These are phyloP conservation scores for Eupithecia exiguata DNA, from an alignment of 2,888 invertebrate species.

Conservation along the genomic window DNA sequence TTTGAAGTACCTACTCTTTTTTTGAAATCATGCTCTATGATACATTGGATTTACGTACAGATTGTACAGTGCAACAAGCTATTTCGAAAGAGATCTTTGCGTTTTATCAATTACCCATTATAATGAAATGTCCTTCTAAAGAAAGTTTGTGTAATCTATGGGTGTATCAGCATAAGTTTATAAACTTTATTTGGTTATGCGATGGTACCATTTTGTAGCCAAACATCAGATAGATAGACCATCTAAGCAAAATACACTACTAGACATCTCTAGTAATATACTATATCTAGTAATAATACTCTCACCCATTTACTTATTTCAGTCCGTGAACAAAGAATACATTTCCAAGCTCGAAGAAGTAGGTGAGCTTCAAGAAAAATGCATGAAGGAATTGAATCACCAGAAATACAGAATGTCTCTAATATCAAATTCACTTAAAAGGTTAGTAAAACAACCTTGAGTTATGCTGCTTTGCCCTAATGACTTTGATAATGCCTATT, in stretches of 20 bases:
- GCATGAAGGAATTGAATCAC: constrained; percentile 94
- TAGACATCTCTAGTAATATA: too few relatives aligned
- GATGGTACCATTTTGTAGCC: not conserved
- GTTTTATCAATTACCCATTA: not conserved
- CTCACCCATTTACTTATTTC: constrained; percentile 36
- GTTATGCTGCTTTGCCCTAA: constrained; percentile 30
- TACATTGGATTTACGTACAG: not conserved
- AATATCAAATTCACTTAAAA: constrained; percentile 90
- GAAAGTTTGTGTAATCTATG: not conserved
- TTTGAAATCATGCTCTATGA: not conserved
- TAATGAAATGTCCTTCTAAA: not conserved
- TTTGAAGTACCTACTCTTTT: not conserved
- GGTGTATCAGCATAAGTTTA: not conserved
- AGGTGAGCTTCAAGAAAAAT: constrained; percentile 92
- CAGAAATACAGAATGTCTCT: constrained; percentile 95
- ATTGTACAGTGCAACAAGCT: not conserved
- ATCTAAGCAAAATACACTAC: not conserved
- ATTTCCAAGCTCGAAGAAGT: constrained; percentile 93
- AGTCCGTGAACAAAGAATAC: constrained; percentile 93
- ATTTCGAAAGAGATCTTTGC: not conserved
- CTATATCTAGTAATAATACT: too few relatives aligned
- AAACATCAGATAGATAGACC: not conserved
- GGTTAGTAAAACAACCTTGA: constrained; percentile 83
- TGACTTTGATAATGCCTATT: constrained; percentile 31
- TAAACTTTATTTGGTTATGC: not conserved